Evolutionary conservation across 2,113 vertebrate species (phyloP).

Genomic region (Pseudolaguvia tuberculata): DNA sequence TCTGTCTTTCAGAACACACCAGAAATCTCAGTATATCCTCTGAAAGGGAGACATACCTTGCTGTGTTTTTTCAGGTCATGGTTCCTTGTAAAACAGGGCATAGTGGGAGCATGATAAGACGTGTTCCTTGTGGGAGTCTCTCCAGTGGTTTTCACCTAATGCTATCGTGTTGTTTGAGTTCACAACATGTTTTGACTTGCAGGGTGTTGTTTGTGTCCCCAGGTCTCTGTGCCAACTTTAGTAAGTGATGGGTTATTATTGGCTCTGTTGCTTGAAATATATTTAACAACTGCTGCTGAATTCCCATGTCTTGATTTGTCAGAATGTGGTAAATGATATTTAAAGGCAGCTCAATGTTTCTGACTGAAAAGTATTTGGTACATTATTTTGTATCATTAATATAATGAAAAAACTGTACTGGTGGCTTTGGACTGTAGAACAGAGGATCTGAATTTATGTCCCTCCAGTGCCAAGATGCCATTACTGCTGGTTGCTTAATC

Average conservation of each 20-base stretch:
- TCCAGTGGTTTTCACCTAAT: slow-evolving; percentile 36
- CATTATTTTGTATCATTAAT: too few relatives aligned
- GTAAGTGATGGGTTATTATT: not conserved
- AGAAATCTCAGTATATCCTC: not conserved
- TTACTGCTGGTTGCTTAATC: too few relatives aligned
- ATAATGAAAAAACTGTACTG: too few relatives aligned
- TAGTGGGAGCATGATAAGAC: slow-evolving; percentile 22
- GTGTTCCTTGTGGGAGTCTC: slow-evolving; percentile 36
- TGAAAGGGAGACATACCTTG: not conserved
- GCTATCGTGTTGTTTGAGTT: slow-evolving; percentile 35
- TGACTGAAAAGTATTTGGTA: too few relatives aligned
- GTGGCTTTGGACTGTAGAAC: too few relatives aligned
- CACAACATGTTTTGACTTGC: slow-evolving; percentile 38
- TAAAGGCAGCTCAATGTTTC: too few relatives aligned
- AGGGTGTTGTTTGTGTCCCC: slow-evolving; percentile 30
- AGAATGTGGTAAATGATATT: too few relatives aligned
- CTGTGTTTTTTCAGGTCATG: not conserved
- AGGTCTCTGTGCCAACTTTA: slow-evolving; percentile 25
- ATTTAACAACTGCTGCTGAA: not conserved
- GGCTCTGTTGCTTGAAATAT: not conserved
- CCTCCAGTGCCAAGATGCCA: too few relatives aligned
- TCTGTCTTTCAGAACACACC: not conserved
- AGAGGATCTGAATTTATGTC: too few relatives aligned
- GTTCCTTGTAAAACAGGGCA: slow-evolving; percentile 14
- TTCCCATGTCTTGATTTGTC: not conserved